Conservation (phyloP, 2,888 invertebrate species). For the Trissonchulus sp. region DNA sequence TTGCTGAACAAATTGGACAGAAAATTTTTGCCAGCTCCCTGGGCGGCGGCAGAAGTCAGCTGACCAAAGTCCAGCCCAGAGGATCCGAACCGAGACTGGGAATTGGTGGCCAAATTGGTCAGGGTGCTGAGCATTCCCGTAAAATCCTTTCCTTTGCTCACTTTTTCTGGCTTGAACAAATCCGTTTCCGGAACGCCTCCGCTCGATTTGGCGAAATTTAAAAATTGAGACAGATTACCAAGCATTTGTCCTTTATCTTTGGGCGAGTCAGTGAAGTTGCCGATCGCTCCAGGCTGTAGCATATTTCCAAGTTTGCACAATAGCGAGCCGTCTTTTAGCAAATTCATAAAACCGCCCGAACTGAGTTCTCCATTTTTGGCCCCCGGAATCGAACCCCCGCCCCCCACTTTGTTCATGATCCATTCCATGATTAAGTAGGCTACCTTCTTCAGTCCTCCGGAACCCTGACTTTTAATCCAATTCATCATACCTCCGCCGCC, state of each 20-base stretch:
- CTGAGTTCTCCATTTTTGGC: slow-evolving; percentile 11
- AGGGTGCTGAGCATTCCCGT: not conserved
- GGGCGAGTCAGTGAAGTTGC: not conserved
- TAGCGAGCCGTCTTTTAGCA: slow-evolving; percentile 21
- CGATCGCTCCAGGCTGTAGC: not conserved
- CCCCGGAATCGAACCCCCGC: slow-evolving; percentile 12
- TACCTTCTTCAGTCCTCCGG: not conserved
- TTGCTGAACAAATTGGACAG: not conserved
- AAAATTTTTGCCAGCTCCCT: not conserved
- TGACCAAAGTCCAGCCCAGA: not conserved
- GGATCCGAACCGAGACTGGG: not conserved
- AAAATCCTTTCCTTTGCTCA: not conserved
- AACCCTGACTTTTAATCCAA: slow-evolving; percentile 3
- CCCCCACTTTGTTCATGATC: slow-evolving; percentile 11
- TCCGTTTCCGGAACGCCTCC: not conserved
- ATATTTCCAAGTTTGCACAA: slow-evolving; percentile 10
- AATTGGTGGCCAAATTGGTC: not conserved
- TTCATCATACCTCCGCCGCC: not conserved
- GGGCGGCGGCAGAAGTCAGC: not conserved
- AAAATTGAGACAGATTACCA: not conserved
- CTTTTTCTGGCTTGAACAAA: not conserved
- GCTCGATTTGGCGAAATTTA: slow-evolving; percentile 6
- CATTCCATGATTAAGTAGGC: slow-evolving; percentile 19
- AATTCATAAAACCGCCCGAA: not conserved
- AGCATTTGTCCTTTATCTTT: not conserved